Percentiles rank a stretch among this genome's conserved stretches.
phyloP scores from a whole-genome alignment of 1,140 invertebrate genomes.

The Physella acuta region DNA sequence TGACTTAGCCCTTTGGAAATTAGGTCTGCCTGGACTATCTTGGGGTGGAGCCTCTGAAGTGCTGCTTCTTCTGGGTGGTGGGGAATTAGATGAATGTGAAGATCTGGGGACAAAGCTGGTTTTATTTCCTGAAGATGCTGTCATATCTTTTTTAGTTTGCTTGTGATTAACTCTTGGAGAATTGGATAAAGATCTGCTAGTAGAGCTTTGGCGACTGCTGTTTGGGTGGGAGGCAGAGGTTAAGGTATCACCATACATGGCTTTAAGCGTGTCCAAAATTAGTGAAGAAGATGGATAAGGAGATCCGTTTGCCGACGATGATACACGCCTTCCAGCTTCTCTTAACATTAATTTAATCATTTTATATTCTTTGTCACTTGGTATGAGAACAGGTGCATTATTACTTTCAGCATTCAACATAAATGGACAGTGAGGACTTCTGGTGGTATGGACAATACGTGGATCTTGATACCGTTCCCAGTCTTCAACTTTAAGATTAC shows the following conservation, averaged over 20 bases:
- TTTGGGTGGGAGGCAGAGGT: background rate
- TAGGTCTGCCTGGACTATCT: background rate
- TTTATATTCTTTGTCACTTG: background rate
- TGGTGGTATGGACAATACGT: slow-evolving; percentile 18
- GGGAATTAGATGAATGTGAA: background rate
- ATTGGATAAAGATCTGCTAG: background rate
- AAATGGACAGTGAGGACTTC: slow-evolving; percentile 17
- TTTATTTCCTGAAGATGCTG: too few species aligned
- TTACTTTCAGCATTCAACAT: background rate
- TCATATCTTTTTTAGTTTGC: background rate
- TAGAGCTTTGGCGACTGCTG: background rate
- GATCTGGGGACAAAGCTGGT: too few species aligned
- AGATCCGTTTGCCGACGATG: background rate
- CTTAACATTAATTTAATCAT: slow-evolving; percentile 8
- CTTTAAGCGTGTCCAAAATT: slow-evolving; percentile 1
- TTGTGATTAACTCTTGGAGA: background rate
- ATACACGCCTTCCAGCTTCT: background rate
- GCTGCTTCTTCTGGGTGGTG: slow-evolving; percentile 16
- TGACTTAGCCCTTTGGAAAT: slow-evolving; percentile 14
- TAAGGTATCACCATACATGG: slow-evolving; percentile 18
- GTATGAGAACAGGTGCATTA: slow-evolving; percentile 9
- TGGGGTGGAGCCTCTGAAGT: background rate
- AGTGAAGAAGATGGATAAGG: slow-evolving; percentile 7
- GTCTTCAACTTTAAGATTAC: slow-evolving; percentile 10
- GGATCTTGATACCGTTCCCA: slow-evolving; percentile 23